Percentiles rank a stretch among this genome's conserved stretches.
phyloP scores from a whole-genome alignment of 2,113 vertebrate genomes.

The Cephalopholis sonnerati region DNA sequence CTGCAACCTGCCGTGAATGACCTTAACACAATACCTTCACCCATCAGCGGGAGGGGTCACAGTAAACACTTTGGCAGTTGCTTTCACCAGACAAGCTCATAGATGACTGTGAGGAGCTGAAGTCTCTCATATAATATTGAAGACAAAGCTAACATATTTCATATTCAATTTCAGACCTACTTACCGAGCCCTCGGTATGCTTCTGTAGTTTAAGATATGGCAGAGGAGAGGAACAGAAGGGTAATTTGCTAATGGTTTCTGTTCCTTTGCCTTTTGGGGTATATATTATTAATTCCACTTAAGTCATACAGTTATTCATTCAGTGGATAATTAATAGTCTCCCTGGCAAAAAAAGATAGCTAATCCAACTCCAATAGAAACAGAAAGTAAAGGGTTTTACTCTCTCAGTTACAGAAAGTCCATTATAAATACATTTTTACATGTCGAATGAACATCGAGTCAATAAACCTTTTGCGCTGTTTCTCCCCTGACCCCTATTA shows the following conservation, averaged over 20 bases:
- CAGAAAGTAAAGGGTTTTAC: background rate
- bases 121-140: background rate
- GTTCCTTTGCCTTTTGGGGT: constrained; percentile 46
- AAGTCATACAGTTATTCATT: constrained; percentile 47
- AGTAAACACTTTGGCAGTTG: constrained; percentile 8
- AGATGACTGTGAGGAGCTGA: background rate
- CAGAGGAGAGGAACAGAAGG: constrained; percentile 34
- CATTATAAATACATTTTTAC: constrained; percentile 9
- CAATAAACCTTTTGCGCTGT: background rate
- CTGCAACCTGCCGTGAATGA: constrained; percentile 58
- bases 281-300: constrained; percentile 57
- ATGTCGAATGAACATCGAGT: background rate
- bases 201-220: constrained; percentile 46
- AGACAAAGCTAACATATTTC: constrained; percentile 39
- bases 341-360: constrained; percentile 13
- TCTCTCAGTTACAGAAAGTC: constrained; percentile 2
- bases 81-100: constrained; percentile 18
- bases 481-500: constrained; percentile 25
- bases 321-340: constrained; percentile 47
- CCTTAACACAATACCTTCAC: constrained; percentile 63
- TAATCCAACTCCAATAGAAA: constrained; percentile 42
- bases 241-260: constrained; percentile 61
- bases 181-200: constrained; percentile 5
- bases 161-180: constrained; percentile 37
- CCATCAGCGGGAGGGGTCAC: constrained; percentile 37